Base-by-base conservation (phyloP, 2,888 invertebrate species). In the Drosophila subquinaria region DNA sequence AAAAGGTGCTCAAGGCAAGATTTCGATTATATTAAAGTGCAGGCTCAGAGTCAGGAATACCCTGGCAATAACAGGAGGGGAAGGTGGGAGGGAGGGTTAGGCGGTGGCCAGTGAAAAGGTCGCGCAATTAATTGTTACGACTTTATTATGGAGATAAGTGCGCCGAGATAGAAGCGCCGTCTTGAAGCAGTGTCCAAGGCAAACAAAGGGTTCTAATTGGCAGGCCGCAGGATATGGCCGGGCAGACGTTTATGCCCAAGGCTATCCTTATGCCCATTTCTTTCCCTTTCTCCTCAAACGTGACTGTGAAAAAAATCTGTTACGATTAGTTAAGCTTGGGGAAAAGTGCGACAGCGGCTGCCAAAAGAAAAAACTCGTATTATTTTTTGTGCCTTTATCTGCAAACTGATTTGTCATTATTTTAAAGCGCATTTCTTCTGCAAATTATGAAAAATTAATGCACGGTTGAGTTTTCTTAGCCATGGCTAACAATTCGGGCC, bases 321-420 rank as follows among this genome's bases (percentile, higher is more conserved):
- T 90, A 76, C 90, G 89, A 92, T 92, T 91, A 87, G 91, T 90
- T 90, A 84, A 82, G 91, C 82, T 84, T 79, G 33, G 76, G 60
- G 59, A 70, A 79, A 82, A 81, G 69, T 71, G 60, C 57, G 74
- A 66, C 62, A 60, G 65, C 65, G 72, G 74, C 73, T 74, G 81
- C 59, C 67, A 61, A 71, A 74, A 73, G 40, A 66, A 66, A 30
- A 69, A 64, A 69, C 36, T 64, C 56, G 35, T 70, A 78, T 73
- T 69, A 76, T 79, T 66, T 79, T 69, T 74, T 38, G 48, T 17
- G 47, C 59, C 61, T 67, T 88, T 92, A 91, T 91, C 92, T 90
- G 61, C 69, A 81, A 83, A 90, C 90, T 88, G 90, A 92, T 91
- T 92, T 92, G 91, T 92, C 92, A 91, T 92, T 91, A 91, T 89